Conservation (phyloP, 2,113 vertebrate genomes). For the Heteronetta atricapilla region DNA sequence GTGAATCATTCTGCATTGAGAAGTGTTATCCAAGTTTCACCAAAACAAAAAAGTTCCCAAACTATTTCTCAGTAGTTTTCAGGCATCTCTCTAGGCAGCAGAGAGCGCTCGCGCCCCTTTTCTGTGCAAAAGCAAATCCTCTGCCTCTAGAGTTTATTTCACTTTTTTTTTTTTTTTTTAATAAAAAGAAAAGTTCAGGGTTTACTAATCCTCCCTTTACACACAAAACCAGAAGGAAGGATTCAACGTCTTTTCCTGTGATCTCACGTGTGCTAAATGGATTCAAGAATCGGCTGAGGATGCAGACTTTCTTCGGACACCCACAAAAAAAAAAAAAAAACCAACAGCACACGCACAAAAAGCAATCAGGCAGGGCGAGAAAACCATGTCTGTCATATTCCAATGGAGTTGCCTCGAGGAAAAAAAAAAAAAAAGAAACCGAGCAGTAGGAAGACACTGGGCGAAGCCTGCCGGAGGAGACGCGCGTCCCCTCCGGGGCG, state of each 20-base stretch:
- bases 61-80: constrained; percentile 70
- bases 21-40: constrained; percentile 67
- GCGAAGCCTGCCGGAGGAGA: neutral
- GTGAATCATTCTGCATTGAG: constrained; percentile 72
- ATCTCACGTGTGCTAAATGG: constrained; percentile 64
- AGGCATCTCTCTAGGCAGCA: constrained; percentile 67
- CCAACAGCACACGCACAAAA: neutral
- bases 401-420: neutral
- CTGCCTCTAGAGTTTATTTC: constrained; percentile 75
- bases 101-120: constrained; percentile 58
- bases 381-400: constrained; percentile 18
- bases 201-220: constrained; percentile 46
- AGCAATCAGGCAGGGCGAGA: neutral
- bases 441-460: neutral
- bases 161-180: too few relatives aligned
- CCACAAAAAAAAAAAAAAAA: neutral
- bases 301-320: constrained; percentile 9
- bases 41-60: constrained; percentile 38
- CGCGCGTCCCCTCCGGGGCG: neutral
- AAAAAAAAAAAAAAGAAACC: neutral
- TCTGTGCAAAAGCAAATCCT: constrained; percentile 75
- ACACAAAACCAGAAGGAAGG: constrained; percentile 25
- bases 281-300: neutral
- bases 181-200: neutral
- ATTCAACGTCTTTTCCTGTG: constrained; percentile 58